These are phyloP conservation scores for Zonitis immaculata DNA, from an alignment of 2,888 invertebrate species.

Conservation along the genomic window DNA sequence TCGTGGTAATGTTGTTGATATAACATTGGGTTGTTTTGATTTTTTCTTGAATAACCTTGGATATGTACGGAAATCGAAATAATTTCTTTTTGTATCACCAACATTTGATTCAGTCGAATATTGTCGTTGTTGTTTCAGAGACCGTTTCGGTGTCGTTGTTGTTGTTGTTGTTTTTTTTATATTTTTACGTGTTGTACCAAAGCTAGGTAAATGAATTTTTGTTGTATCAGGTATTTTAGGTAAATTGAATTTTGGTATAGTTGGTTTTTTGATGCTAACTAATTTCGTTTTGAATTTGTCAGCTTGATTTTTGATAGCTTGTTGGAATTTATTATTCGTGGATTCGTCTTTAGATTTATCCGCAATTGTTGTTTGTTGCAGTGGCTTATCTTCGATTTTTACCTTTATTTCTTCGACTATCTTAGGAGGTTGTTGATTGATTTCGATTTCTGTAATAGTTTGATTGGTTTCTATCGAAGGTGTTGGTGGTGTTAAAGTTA, in stretches of 20 bases:
- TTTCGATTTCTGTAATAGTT: no score
- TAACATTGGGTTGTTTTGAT: constrained; percentile 12
- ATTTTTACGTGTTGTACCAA: constrained; percentile 46
- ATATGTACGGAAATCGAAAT: constrained; percentile 73
- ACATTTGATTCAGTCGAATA: constrained; percentile 52
- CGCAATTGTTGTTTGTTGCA: constrained; percentile 44
- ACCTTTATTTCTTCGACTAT: constrained; percentile 55
- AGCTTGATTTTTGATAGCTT: constrained; percentile 65
- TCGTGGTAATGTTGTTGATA: constrained; percentile 51
- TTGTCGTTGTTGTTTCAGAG: constrained; percentile 44
- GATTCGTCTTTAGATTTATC: constrained; percentile 41
- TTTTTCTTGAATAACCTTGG: constrained; percentile 61
- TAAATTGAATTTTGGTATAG: constrained; percentile 58
- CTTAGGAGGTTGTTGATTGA: constrained; percentile 13
- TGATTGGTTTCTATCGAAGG: constrained; percentile 16
- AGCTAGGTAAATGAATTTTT: constrained; percentile 59
- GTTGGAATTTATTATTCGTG: constrained; percentile 52
- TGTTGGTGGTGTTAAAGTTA: constrained; percentile 17
- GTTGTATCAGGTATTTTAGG: constrained; percentile 58
- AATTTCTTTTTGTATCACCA: constrained; percentile 55
- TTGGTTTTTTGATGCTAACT: constrained; percentile 53
- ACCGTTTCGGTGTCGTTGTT: constrained; percentile 39
- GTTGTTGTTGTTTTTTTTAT: constrained; percentile 35
- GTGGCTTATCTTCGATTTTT: constrained; percentile 54
- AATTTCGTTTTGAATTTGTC: constrained; percentile 61